A percentile compares a stretch with the other conserved stretches of the same genome.
Evolutionary conservation across 1,140 invertebrate species (phyloP).

Genomic region (Lepidostoma basale): DNA sequence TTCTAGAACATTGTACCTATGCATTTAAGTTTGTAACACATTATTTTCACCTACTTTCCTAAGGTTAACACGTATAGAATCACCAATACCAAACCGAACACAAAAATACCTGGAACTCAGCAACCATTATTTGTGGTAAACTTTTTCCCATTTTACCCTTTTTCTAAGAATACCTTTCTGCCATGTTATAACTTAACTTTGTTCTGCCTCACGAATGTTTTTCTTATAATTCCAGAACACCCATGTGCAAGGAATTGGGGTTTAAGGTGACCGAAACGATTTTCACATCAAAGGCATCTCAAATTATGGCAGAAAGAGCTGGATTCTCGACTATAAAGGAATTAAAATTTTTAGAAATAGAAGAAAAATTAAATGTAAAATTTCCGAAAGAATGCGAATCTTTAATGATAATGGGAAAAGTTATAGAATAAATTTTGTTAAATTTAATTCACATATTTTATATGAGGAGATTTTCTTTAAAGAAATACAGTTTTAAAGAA

Average conservation of each 20-base stretch:
- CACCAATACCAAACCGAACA: too few relatives aligned
- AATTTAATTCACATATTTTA: too few relatives aligned
- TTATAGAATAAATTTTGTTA: not conserved
- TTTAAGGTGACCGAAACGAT: conserved; percentile 58
- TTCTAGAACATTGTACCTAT: too few relatives aligned
- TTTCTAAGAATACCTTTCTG: too few relatives aligned
- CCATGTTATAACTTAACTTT: not conserved
- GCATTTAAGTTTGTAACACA: too few relatives aligned
- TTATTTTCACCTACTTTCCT: too few relatives aligned
- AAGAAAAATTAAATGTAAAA: conserved; percentile 49
- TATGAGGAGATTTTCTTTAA: too few relatives aligned
- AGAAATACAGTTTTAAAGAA: too few relatives aligned
- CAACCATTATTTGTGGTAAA: too few relatives aligned
- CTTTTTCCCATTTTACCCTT: too few relatives aligned
- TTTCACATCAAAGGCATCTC: conserved; percentile 57
- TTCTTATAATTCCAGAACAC: conserved; percentile 50
- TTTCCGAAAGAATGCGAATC: conserved; percentile 55
- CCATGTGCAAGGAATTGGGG: conserved; percentile 53
- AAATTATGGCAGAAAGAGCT: conserved; percentile 56
- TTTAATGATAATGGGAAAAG: conserved; percentile 44
- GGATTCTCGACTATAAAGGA: conserved; percentile 54
- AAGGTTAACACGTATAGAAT: too few relatives aligned
- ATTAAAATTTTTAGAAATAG: conserved; percentile 56
- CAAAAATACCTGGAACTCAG: too few relatives aligned
- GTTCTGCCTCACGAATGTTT: not conserved